Evolutionary conservation across 2,797 vertebrate genomes (phyloP).

Genomic region (Ficedula albicollis): DNA sequence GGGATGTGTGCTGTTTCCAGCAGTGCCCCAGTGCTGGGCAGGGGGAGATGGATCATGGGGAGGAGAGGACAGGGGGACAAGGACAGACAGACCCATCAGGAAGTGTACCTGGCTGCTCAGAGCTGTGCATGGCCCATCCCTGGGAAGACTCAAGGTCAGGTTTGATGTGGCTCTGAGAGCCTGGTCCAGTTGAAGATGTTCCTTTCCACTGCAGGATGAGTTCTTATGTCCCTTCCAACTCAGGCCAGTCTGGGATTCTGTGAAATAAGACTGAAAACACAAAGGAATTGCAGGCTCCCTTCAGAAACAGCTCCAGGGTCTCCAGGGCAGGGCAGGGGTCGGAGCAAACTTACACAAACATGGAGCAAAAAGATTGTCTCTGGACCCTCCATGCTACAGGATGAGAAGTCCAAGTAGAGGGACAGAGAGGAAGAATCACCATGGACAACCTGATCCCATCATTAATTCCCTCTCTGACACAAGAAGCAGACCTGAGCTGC

Average conservation of each 20-base stretch:
- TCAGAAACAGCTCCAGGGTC: neutral
- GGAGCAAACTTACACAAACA: neutral
- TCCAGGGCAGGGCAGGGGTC: neutral
- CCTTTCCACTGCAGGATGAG: neutral
- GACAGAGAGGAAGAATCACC: neutral
- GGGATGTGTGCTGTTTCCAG: neutral
- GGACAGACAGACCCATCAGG: neutral
- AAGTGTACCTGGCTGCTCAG: neutral
- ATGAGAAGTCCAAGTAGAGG: neutral
- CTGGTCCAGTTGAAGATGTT: neutral
- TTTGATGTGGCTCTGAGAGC: neutral
- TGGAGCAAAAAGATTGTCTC: neutral
- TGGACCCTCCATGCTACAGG: fast-evolving
- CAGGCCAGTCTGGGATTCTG: neutral
- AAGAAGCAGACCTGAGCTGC: neutral
- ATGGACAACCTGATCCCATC: fast-evolving
- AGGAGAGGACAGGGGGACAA: neutral
- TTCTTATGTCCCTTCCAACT: neutral
- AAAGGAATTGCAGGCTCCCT: neutral
- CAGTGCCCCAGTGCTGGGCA: neutral
- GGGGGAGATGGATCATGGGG: neutral
- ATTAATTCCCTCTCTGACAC: neutral
- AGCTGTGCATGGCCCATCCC: neutral
- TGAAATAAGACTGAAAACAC: neutral
- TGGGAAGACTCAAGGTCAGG: neutral